Base-by-base conservation (phyloP, 2,888 invertebrate genomes). In the Spisula solida region DNA sequence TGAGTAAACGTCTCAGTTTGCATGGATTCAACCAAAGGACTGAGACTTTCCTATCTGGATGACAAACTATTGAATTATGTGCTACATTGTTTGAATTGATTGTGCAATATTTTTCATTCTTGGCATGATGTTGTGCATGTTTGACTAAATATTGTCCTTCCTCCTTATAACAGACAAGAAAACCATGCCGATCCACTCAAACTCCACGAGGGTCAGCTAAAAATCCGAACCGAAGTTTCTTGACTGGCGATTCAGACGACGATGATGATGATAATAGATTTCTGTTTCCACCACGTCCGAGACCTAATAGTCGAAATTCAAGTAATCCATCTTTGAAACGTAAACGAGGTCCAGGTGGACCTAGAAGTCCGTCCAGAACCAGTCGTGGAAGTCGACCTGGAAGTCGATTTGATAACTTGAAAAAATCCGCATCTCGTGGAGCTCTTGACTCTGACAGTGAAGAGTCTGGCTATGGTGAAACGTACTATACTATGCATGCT, bases 391-490 rank as follows among this genome's bases (percentile, higher is more conserved):
- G 90, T 89, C 81, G 92, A 70, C 92, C 93, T 31, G 89, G 90
- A 34, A 91, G 92, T 87, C 81, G 92, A 29, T 92, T 89, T 84
- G 86, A 88, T 75, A 80, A 91, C 88, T 87, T 93, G 87, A 95
- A 95, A 83, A 93, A 94, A 85, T 92, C 93, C 18, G 89, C 91
- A 14, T 92, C 93, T 12, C 93, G 92, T 25, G 95, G 94, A 48
- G 93, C 91, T 66, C 88, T 95, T 79, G 95, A 95, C 85, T 95
- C 95, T 0, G 95, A 95, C 82, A 95, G 95, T 85, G 95, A 95
- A 88, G 95, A 95, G 88, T 95, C 95, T 66, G 95, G 95, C 25
- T 95, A 95, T 93, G 95, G 95, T 90, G 95, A 95, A 84, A 95
- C 95, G 29, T 95, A 93, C 90, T 94, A 94, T 89, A 95, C 95